Evolutionary conservation across 1,140 invertebrate species (phyloP).

Genomic region (Cydia strobilella): DNA sequence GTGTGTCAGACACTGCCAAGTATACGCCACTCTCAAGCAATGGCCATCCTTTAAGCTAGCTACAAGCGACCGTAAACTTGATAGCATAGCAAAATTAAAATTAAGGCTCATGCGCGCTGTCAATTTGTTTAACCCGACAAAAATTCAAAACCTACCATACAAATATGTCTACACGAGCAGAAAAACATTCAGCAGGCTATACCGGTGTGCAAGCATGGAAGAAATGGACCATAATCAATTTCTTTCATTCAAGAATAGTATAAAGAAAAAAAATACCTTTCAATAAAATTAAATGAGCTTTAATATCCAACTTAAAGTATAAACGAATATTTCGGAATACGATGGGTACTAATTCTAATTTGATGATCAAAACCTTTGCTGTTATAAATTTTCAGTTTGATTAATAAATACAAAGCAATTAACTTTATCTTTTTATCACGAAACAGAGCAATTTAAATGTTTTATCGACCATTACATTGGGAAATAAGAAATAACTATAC

Average conservation of each 20-base stretch:
- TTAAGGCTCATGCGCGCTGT: neutral
- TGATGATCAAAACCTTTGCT: neutral
- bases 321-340: too few relatives aligned
- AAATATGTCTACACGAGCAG: neutral
- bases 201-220: conserved; percentile 37
- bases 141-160: conserved; percentile 42
- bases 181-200: conserved; percentile 38
- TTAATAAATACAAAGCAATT: neutral
- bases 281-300: neutral
- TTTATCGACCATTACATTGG: neutral
- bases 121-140: conserved; percentile 35
- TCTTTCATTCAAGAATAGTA: neutral
- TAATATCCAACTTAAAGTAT: neutral
- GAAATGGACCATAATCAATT: conserved; percentile 18
- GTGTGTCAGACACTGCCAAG: conserved; percentile 42
- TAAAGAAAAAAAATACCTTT: neutral
- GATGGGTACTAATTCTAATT: too few relatives aligned
- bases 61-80: conserved; percentile 12
- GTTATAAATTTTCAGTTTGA: neutral
- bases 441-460: neutral
- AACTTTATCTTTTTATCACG: neutral
- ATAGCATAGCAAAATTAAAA: conserved; percentile 22
- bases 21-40: conserved; percentile 38
- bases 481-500: neutral
- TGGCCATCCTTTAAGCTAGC: conserved; percentile 34